A percentile compares a stretch with the other conserved stretches of the same genome.
phyloP scores from a whole-genome alignment of 2,113 vertebrate genomes.

The Varanus komodoensis region DNA sequence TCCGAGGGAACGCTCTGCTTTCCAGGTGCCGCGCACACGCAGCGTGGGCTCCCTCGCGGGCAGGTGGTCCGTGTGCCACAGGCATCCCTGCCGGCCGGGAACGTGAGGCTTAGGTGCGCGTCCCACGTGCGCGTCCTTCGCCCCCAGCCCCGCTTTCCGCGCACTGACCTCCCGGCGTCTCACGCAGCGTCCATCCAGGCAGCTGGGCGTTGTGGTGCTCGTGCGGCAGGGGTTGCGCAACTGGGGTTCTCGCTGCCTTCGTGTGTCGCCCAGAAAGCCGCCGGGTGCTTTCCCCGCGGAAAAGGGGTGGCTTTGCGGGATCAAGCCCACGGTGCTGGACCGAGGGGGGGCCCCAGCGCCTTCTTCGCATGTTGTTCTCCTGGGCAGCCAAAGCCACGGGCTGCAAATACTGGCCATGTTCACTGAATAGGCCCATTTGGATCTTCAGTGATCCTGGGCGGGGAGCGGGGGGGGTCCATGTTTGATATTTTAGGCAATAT shows the following conservation, averaged over 20 bases:
- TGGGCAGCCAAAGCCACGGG: not conserved
- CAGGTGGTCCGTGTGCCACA: not conserved
- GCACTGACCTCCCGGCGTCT: not conserved
- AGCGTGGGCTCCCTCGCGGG: too few species aligned
- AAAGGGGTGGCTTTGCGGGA: not conserved
- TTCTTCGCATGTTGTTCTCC: not conserved
- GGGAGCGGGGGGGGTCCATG: too few species aligned
- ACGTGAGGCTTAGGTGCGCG: not conserved
- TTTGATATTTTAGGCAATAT: not conserved
- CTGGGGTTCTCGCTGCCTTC: not conserved
- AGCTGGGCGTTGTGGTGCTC: too few species aligned
- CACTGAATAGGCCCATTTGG: not conserved
- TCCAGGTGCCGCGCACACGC: accelerated
- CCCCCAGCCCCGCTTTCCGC: not conserved
- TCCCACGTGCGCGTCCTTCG: too few species aligned
- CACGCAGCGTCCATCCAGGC: not conserved
- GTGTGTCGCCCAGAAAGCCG: not conserved
- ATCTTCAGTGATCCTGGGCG: not conserved
- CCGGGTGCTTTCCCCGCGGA: not conserved
- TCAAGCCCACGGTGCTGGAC: too few species aligned
- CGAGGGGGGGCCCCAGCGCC: too few species aligned
- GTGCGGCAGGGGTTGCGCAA: not conserved
- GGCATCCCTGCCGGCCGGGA: not conserved
- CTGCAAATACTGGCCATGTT: not conserved
- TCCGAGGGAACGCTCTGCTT: accelerated